phyloP scores from a whole-genome alignment of 1,140 invertebrate genomes.

The Drosophila azteca region DNA sequence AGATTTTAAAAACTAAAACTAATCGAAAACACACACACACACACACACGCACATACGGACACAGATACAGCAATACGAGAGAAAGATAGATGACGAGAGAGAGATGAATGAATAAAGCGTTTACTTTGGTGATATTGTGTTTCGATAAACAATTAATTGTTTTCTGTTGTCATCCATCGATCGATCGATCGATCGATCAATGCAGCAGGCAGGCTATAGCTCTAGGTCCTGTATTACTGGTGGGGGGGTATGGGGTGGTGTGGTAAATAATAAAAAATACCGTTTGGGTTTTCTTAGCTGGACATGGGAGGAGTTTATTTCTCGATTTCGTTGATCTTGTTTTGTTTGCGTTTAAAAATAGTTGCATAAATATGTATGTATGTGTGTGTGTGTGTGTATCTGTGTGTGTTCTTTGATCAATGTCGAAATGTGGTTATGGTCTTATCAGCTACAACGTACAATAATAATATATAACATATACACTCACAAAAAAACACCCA shows the following conservation, averaged over 20 bases:
- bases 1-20: slow-evolving; percentile 24
- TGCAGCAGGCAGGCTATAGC: too few relatives aligned
- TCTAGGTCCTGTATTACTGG: not conserved
- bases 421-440: slow-evolving; percentile 8
- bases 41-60: slow-evolving; percentile 1
- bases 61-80: not conserved
- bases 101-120: slow-evolving; percentile 65
- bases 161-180: not conserved
- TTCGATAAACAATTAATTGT: slow-evolving; percentile 25
- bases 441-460: slow-evolving; percentile 46
- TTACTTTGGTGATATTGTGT: slow-evolving; percentile 66
- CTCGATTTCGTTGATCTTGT: slow-evolving; percentile 42
- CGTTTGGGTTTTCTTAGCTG: slow-evolving; percentile 28
- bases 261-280: slow-evolving; percentile 11
- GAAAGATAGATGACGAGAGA: slow-evolving; percentile 6
- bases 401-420: not conserved
- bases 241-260: not conserved
- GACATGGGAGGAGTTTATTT: slow-evolving; percentile 47
- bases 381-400: slow-evolving; percentile 12
- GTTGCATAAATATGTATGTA: slow-evolving; percentile 60
- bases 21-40: slow-evolving; percentile 28
- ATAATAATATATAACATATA: slow-evolving; percentile 10
- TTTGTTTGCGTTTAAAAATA: slow-evolving; percentile 36
- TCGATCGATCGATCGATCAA: too few relatives aligned
- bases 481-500: slow-evolving; percentile 11